Conservation (phyloP, 2,888 invertebrate species). For the Luperina testacea region DNA sequence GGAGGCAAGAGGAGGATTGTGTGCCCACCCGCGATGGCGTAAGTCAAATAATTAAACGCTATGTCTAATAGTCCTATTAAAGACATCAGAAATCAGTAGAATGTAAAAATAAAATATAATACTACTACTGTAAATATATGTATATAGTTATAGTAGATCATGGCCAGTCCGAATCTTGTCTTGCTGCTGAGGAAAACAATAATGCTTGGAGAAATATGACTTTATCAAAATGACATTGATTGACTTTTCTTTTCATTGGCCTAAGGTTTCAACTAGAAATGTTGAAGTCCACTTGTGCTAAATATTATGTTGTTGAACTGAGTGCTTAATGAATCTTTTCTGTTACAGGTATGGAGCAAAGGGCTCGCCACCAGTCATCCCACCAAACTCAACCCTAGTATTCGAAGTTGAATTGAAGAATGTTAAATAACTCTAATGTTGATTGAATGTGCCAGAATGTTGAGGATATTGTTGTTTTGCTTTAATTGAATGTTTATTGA, state of each 20-base stretch:
- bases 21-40: slow-evolving; percentile 96
- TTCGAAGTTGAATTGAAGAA: slow-evolving; percentile 97
- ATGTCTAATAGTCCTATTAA: slow-evolving; percentile 14
- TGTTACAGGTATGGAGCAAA: slow-evolving; percentile 92
- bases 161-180: not conserved
- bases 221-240: not conserved
- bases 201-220: not conserved
- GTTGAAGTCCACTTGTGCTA: not conserved
- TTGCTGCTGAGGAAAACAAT: not conserved
- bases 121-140: not conserved
- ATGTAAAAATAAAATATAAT: not conserved
- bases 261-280: not conserved
- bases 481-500: slow-evolving; percentile 73
- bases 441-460: slow-evolving; percentile 71
- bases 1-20: slow-evolving; percentile 96
- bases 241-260: not conserved
- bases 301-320: not conserved
- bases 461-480: slow-evolving; percentile 73
- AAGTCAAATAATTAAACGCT: slow-evolving; percentile 34
- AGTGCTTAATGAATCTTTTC: slow-evolving; percentile 18
- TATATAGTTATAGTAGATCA: not conserved
- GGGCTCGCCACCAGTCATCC: slow-evolving; percentile 96
- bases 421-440: slow-evolving; percentile 90
- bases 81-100: not conserved
- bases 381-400: slow-evolving; percentile 95